Conservation (phyloP, 92 coral and sea anemone genomes). For the Umimayanthus kanabou region DNA sequence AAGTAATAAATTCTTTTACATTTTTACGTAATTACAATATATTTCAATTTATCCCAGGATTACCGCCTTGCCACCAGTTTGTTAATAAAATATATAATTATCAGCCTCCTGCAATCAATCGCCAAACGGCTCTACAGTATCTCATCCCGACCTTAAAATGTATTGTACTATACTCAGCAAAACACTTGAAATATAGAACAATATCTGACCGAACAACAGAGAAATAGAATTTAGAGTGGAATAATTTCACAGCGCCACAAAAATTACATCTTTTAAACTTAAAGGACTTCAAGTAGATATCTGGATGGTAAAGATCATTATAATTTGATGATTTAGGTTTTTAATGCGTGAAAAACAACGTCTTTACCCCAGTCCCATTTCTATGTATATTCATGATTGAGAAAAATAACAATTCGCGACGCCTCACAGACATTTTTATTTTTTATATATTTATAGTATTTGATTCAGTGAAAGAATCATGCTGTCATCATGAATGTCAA, state of each 20-base stretch:
- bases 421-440: not conserved
- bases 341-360: not conserved
- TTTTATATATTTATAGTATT: too few species aligned
- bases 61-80: not conserved
- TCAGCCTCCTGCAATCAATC: not conserved
- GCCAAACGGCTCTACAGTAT: not conserved
- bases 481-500: conserved; percentile 2
- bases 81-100: not conserved
- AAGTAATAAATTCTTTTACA: too few species aligned
- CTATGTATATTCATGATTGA: not conserved
- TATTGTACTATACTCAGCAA: not conserved
- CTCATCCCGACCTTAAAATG: not conserved
- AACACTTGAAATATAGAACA: not conserved
- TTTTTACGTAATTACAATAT: too few species aligned
- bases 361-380: not conserved
- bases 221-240: too few species aligned
- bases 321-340: not conserved
- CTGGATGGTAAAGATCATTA: not conserved
- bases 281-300: not conserved
- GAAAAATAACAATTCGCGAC: too few species aligned
- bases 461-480: too few species aligned
- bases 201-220: too few species aligned
- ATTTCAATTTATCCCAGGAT: not conserved
- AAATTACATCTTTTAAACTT: not conserved
- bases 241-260: not conserved